These are phyloP conservation scores for Tubulanus polymorphus DNA, from an alignment of 2,888 invertebrate genomes.

Conservation along the genomic window DNA sequence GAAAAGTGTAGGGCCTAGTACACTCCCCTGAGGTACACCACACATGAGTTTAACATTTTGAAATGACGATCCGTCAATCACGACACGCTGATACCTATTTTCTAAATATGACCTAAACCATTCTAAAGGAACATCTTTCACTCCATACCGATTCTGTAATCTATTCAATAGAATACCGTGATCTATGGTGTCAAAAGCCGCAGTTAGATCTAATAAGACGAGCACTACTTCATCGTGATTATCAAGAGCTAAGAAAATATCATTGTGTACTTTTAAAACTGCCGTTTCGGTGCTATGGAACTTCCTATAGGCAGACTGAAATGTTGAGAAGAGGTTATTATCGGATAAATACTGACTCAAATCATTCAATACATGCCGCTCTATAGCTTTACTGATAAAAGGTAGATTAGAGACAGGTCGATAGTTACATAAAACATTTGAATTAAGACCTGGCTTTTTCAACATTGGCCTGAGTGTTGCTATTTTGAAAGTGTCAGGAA, in stretches of 20 bases:
- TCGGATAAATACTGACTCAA: neutral
- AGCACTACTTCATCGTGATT: neutral
- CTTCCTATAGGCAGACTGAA: neutral
- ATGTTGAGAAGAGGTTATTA: neutral
- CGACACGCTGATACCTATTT: neutral
- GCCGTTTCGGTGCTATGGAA: neutral
- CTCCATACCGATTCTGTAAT: neutral
- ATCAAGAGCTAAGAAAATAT: neutral
- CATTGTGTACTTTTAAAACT: neutral
- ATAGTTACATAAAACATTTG: neutral
- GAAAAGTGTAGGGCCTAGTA: neutral
- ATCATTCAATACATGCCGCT: neutral
- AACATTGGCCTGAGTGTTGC: neutral
- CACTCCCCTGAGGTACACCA: neutral
- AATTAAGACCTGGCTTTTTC: neutral
- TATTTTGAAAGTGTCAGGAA: neutral
- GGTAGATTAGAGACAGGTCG: neutral
- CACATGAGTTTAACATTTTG: neutral
- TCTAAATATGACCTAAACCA: constrained; percentile 2
- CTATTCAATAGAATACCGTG: neutral
- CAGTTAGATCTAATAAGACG: neutral
- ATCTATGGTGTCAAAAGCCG: neutral
- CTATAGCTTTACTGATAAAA: neutral
- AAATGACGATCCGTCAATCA: neutral
- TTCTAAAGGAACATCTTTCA: neutral